Conservation (phyloP, 1,140 invertebrate species). For the Andricus grossulariae region DNA sequence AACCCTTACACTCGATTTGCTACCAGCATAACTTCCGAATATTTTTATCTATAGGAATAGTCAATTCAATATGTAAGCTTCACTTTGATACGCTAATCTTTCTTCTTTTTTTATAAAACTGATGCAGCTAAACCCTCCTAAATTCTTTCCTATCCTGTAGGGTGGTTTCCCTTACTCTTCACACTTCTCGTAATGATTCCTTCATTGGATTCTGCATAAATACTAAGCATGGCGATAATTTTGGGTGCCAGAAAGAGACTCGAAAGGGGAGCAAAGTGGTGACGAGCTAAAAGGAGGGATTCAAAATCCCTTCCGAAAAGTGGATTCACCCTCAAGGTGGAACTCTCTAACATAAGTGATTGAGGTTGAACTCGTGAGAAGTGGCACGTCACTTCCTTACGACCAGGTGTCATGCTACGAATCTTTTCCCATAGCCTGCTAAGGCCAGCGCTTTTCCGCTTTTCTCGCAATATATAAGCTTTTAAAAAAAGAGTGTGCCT, state of each 20-base stretch:
- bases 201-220: too few species aligned
- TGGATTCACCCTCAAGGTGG: slow-evolving; percentile 23
- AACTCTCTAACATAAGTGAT: slow-evolving; percentile 28
- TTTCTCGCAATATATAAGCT: background rate
- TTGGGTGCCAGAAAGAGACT: slow-evolving; percentile 6
- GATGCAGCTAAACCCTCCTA: too few species aligned
- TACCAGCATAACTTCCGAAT: too few species aligned
- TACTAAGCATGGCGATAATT: background rate
- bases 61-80: too few species aligned
- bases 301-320: slow-evolving; percentile 36
- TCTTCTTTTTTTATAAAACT: too few species aligned
- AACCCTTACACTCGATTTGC: too few species aligned
- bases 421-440: slow-evolving; percentile 50
- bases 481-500: background rate
- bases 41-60: too few species aligned
- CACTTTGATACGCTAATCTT: too few species aligned
- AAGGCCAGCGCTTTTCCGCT: slow-evolving; percentile 41
- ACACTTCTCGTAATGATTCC: too few species aligned
- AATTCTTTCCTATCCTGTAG: too few species aligned
- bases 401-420: slow-evolving; percentile 46
- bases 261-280: slow-evolving; percentile 22
- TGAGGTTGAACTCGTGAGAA: slow-evolving; percentile 33
- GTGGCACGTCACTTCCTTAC: slow-evolving; percentile 40
- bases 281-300: slow-evolving; percentile 5
- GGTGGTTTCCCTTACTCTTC: too few species aligned